Percentiles rank a stretch among this genome's conserved stretches.
Conservation (phyloP, 2,113 vertebrate genomes). For the Prochilodus magdalenae region DNA sequence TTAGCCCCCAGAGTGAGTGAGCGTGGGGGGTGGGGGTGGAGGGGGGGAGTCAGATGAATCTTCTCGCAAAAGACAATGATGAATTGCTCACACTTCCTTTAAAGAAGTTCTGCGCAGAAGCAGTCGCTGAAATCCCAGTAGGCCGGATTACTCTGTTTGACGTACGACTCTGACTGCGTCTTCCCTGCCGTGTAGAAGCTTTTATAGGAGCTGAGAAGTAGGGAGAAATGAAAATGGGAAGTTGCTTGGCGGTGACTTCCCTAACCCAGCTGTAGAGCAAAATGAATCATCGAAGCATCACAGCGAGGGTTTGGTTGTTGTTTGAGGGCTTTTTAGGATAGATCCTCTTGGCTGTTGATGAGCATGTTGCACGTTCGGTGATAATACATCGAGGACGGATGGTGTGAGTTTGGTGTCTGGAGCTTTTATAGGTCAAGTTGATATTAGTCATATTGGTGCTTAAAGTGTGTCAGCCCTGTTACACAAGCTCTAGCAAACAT, state of each 20-base stretch:
- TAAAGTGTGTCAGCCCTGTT: neutral
- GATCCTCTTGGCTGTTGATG: neutral
- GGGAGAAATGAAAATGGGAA: neutral
- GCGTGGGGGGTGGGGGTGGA: slow-evolving; percentile 8
- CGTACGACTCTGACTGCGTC: slow-evolving; percentile 12
- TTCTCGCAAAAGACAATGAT: slow-evolving; percentile 43
- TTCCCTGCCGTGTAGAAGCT: slow-evolving; percentile 6
- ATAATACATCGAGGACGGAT: neutral
- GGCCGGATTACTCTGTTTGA: slow-evolving; percentile 43
- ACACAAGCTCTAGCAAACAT: neutral
- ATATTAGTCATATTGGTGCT: neutral
- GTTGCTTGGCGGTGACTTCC: neutral
- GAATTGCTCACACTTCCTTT: slow-evolving; percentile 49
- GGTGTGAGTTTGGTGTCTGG: neutral
- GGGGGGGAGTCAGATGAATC: slow-evolving; percentile 30
- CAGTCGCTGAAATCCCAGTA: slow-evolving; percentile 37
- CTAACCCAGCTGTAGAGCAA: neutral
- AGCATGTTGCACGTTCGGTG: neutral
- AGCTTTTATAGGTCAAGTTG: neutral
- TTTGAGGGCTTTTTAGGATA: neutral
- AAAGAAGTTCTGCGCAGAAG: slow-evolving; percentile 46
- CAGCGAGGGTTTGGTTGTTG: neutral
- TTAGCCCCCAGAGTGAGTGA: slow-evolving; percentile 40
- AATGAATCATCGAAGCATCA: neutral
- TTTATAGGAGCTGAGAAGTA: neutral